Evolutionary conservation across 2,888 invertebrate species (phyloP).

Genomic region (Xanthorhoe designata): DNA sequence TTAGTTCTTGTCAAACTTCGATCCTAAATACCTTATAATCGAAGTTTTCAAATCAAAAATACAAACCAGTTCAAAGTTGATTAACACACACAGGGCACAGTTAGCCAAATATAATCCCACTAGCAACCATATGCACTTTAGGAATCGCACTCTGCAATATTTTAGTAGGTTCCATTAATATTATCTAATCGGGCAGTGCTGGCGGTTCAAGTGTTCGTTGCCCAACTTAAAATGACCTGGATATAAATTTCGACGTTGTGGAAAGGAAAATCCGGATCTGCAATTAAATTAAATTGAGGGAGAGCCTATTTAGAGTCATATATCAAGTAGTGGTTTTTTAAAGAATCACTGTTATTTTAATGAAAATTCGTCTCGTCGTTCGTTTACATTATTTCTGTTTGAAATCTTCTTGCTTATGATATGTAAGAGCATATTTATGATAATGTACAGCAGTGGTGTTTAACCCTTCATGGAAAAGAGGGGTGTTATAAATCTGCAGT

Average conservation of each 20-base stretch:
- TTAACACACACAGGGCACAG: neutral
- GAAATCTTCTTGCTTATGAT: no score
- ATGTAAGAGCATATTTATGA: no score
- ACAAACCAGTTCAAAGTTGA: no score
- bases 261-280: conserved; percentile 13
- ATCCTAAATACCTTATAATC: no score
- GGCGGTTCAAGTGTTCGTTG: conserved; percentile 21
- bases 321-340: neutral
- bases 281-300: conserved; percentile 1
- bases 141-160: conserved; percentile 4
- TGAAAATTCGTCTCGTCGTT: no score
- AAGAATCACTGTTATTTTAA: neutral
- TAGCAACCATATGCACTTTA: neutral
- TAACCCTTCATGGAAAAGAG: no score
- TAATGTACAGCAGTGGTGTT: no score
- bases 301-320: neutral
- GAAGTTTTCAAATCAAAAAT: no score
- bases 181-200: conserved; percentile 18
- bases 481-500: no score
- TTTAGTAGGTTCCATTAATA: conserved; percentile 16
- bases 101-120: neutral
- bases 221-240: conserved; percentile 32
- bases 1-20: no score
- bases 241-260: conserved; percentile 26
- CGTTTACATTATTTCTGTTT: no score